These are phyloP conservation scores for Diachasmimorpha longicaudata DNA, from an alignment of 1,140 invertebrate genomes.

Conservation along the genomic window DNA sequence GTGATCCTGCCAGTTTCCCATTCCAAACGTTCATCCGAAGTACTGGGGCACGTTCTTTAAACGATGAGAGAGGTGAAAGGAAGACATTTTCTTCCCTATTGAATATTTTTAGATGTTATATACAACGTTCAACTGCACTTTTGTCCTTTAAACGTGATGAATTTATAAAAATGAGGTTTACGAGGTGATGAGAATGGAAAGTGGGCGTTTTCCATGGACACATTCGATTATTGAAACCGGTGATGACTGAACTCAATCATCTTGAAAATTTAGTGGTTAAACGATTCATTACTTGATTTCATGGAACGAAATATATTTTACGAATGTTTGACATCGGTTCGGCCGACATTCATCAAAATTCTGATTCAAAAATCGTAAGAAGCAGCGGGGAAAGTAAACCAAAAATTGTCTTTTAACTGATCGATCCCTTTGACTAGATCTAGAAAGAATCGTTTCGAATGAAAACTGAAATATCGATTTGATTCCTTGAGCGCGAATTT, in stretches of 20 bases:
- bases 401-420: too few species aligned
- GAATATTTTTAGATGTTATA: neutral
- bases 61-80: constrained; percentile 55
- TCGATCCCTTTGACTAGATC: too few species aligned
- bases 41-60: neutral
- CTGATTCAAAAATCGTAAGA: too few species aligned
- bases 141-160: neutral
- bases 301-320: too few species aligned
- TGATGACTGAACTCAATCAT: too few species aligned
- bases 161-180: neutral
- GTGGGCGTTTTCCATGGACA: neutral
- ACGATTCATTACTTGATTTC: too few species aligned
- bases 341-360: too few species aligned
- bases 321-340: too few species aligned
- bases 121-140: neutral
- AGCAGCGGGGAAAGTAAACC: too few species aligned
- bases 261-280: too few species aligned
- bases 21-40: neutral
- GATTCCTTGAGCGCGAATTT: neutral
- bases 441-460: too few species aligned
- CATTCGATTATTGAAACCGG: neutral
- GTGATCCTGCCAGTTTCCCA: constrained; percentile 27
- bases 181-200: neutral
- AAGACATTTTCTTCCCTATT: constrained; percentile 45
- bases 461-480: neutral